A percentile compares a stretch with the other conserved stretches of the same genome.
Conservation (phyloP, 1,140 invertebrate genomes). For the Hermetia illucens region DNA sequence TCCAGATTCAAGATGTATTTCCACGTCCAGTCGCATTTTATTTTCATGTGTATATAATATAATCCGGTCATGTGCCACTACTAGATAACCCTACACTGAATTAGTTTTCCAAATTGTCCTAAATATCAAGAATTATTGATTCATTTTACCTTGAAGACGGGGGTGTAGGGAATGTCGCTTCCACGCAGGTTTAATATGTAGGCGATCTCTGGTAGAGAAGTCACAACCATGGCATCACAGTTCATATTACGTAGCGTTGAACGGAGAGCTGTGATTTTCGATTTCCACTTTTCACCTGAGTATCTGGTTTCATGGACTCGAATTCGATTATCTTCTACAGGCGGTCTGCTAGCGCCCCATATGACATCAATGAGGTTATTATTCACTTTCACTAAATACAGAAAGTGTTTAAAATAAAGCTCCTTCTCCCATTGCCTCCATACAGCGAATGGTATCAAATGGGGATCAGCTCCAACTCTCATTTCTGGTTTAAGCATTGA, state of each 20-base stretch:
- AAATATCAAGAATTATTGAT: background rate
- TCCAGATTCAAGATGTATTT: conserved; percentile 41
- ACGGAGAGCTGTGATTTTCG: conserved; percentile 55
- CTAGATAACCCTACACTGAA: conserved; percentile 43
- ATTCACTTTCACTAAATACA: conserved; percentile 46
- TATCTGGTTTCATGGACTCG: conserved; percentile 33
- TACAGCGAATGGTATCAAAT: conserved; percentile 44
- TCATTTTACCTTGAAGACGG: conserved; percentile 46
- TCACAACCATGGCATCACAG: conserved; percentile 69
- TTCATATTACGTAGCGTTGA: conserved; percentile 45
- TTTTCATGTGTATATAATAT: conserved; percentile 44
- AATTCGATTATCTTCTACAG: conserved; percentile 37
- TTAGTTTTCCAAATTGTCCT: background rate
- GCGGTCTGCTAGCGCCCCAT: conserved; percentile 52
- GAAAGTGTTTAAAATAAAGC: conserved; percentile 36
- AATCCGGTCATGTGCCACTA: conserved; percentile 48
- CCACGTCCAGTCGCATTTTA: conserved; percentile 40
- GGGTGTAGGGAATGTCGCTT: conserved; percentile 74
- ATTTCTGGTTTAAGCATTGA: conserved; percentile 32
- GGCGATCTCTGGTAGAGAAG: conserved; percentile 82
- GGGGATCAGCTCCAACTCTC: conserved; percentile 72
- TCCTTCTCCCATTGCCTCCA: conserved; percentile 44
- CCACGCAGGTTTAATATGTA: conserved; percentile 94
- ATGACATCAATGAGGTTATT: conserved; percentile 68
- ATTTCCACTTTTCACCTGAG: conserved; percentile 42